Conservation (phyloP, 2,797 vertebrate genomes). For the Dendrocincla tyrannina region DNA sequence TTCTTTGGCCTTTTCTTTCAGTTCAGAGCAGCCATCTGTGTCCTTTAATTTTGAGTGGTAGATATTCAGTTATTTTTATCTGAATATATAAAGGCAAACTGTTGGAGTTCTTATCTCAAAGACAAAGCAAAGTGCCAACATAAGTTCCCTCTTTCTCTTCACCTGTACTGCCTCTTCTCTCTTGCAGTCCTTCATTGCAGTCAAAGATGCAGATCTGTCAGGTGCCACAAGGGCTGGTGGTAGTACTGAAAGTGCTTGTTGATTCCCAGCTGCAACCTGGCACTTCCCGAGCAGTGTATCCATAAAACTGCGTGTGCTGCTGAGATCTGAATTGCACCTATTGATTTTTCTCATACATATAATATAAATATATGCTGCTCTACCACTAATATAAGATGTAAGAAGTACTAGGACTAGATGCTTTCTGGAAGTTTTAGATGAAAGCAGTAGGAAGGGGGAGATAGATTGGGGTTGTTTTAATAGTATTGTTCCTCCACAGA, state of each 20-base stretch:
- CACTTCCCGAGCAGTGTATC: neutral
- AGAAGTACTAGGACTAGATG: neutral
- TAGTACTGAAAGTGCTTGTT: neutral
- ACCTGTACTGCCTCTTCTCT: neutral
- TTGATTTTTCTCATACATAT: neutral
- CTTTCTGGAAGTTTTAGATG: neutral
- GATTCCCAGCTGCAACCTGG: neutral
- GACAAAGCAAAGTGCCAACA: neutral
- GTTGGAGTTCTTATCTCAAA: neutral
- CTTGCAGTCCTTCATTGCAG: neutral
- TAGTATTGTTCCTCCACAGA: neutral
- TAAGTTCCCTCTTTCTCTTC: neutral
- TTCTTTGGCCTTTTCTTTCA: neutral
- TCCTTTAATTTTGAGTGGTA: neutral
- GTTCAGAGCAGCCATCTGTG: neutral
- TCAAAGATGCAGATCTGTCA: neutral
- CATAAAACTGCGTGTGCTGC: neutral
- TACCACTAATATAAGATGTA: neutral
- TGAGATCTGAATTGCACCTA: neutral
- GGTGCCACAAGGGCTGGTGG: neutral
- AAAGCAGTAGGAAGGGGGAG: neutral
- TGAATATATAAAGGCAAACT: neutral
- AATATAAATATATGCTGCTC: neutral
- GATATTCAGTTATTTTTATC: neutral
- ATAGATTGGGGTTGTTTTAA: neutral